These are phyloP conservation scores for Passer montanus DNA, from an alignment of 2,113 vertebrate genomes.

Conservation along the genomic window DNA sequence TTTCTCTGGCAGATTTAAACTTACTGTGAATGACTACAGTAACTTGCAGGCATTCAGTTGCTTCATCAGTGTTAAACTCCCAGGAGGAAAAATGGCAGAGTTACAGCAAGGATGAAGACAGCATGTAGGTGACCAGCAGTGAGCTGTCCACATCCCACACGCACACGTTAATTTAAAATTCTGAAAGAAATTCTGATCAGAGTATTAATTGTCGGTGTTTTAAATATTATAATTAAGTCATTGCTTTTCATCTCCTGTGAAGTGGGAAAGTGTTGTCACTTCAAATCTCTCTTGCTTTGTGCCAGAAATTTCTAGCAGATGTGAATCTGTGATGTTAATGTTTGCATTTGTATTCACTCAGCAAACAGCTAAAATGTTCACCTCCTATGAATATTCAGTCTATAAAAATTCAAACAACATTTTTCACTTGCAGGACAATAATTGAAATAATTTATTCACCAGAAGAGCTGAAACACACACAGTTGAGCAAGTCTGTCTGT, in stretches of 20 bases:
- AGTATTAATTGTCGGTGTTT: neutral
- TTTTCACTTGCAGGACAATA: slow-evolving; percentile 27
- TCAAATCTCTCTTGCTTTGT: slow-evolving; percentile 21
- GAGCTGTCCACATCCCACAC: neutral
- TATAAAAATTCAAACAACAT: slow-evolving; percentile 8
- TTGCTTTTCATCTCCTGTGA: neutral
- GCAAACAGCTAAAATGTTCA: neutral
- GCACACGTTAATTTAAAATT: neutral
- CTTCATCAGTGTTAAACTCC: neutral
- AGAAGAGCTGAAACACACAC: neutral
- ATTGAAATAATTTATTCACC: slow-evolving; percentile 34
- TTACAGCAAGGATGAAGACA: neutral
- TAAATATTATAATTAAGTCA: slow-evolving; percentile 1
- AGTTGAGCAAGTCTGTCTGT: neutral
- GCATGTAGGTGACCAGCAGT: neutral
- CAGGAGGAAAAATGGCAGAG: neutral
- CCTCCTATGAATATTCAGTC: slow-evolving; percentile 50
- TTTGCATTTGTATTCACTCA: slow-evolving; percentile 49
- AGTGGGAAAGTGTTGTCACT: neutral
- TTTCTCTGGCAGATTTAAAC: neutral
- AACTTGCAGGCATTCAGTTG: neutral
- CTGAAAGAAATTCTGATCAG: neutral
- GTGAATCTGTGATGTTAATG: slow-evolving; percentile 21
- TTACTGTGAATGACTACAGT: neutral
- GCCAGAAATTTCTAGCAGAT: slow-evolving; percentile 1